Percentiles rank a stretch among this genome's conserved stretches.
These are phyloP conservation scores for Prenolepis imparis DNA, from an alignment of 2,888 invertebrate genomes.

Conservation along the genomic window DNA sequence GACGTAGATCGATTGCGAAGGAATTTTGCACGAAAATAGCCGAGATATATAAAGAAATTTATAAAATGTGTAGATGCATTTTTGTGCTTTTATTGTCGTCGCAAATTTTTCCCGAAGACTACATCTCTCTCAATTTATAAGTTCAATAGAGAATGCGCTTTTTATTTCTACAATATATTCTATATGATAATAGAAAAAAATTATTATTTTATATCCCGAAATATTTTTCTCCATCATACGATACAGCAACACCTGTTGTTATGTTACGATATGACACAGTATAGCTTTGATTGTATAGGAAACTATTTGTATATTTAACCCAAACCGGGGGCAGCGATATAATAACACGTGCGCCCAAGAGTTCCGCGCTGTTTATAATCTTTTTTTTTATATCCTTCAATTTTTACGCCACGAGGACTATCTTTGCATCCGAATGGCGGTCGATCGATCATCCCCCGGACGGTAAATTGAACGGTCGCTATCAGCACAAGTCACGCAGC, in stretches of 20 bases:
- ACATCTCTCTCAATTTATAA: not conserved
- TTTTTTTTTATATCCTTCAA: not conserved
- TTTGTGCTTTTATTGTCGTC: not conserved
- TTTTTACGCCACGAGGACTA: not conserved
- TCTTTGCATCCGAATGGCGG: slow-evolving; percentile 35
- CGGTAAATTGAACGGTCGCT: slow-evolving; percentile 29
- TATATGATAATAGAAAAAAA: not conserved
- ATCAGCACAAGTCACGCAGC: slow-evolving; percentile 45
- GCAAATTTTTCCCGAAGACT: not conserved
- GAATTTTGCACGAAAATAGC: slow-evolving; percentile 23
- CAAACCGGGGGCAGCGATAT: not conserved
- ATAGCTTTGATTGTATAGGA: not conserved
- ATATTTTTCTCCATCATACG: not conserved
- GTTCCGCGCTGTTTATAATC: not conserved
- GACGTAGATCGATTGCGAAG: not conserved
- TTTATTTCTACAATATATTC: not conserved
- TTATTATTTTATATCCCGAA: not conserved
- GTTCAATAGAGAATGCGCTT: not conserved
- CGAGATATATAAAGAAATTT: not conserved
- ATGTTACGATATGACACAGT: not conserved
- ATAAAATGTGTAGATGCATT: not conserved
- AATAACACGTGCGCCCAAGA: not conserved
- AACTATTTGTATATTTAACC: not conserved
- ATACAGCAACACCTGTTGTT: slow-evolving; percentile 1
- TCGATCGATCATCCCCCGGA: slow-evolving; percentile 34